Percentiles rank a stretch among this genome's conserved stretches.
phyloP scores from a whole-genome alignment of 2,888 invertebrate species.

The Drepanosiphum platanoidis region DNA sequence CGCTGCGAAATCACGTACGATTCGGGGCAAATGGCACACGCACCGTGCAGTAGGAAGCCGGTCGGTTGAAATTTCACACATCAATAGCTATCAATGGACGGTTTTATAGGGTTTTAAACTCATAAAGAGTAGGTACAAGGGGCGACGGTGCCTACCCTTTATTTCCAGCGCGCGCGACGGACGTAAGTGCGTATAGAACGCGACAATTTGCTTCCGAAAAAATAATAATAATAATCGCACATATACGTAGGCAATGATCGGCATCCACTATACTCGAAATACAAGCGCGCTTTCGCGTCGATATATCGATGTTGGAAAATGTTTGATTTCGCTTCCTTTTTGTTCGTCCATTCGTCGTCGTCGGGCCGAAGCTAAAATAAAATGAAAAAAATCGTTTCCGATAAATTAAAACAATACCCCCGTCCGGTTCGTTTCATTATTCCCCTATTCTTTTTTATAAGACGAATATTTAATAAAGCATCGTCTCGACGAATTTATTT shows the following conservation, averaged over 20 bases:
- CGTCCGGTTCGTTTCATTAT: not conserved
- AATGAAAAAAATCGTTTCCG: not conserved
- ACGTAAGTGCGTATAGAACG: not conserved
- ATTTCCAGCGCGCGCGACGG: conserved; percentile 29
- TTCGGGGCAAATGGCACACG: conserved; percentile 22
- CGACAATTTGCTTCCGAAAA: conserved; percentile 36
- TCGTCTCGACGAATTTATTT: not conserved
- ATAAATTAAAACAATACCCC: conserved; percentile 34
- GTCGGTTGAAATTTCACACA: conserved; percentile 51
- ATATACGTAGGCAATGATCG: not conserved
- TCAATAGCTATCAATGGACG: conserved; percentile 48
- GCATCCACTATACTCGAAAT: conserved; percentile 11
- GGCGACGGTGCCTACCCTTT: conserved; percentile 39
- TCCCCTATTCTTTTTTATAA: not conserved
- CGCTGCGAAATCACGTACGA: not conserved
- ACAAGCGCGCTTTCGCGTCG: not conserved
- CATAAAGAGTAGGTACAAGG: conserved; percentile 2
- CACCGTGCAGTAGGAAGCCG: conserved; percentile 5
- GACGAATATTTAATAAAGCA: conserved; percentile 11
- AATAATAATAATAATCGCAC: conserved; percentile 1
- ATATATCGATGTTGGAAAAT: conserved; percentile 19
- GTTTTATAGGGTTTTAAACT: conserved; percentile 50
- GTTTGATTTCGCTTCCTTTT: conserved; percentile 2
- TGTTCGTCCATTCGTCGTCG: not conserved
- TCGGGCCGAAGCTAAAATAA: not conserved